A percentile compares a stretch with the other conserved stretches of the same genome.
Evolutionary conservation across 1,140 invertebrate species (phyloP).

Genomic region (Drosophila ananassae): DNA sequence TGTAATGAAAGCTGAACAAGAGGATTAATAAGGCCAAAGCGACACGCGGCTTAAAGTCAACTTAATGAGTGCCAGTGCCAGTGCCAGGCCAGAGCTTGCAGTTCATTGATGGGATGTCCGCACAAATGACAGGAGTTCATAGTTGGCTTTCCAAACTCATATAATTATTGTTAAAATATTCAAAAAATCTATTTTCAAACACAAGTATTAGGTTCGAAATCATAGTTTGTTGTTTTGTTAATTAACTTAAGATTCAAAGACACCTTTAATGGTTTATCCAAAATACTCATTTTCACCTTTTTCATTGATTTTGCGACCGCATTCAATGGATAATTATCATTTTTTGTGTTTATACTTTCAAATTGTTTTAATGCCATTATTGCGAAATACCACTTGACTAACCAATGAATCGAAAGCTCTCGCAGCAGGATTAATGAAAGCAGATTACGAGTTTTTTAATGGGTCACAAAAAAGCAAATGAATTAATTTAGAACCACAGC

Average conservation of each 20-base stretch:
- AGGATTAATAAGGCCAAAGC: constrained; percentile 67
- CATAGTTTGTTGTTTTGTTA: background rate
- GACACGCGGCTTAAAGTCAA: constrained; percentile 66
- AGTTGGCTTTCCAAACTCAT: background rate
- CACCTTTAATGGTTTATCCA: constrained; percentile 6
- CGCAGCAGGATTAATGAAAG: constrained; percentile 39
- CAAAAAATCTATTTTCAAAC: background rate
- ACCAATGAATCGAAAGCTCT: constrained; percentile 34
- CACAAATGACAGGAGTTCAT: background rate
- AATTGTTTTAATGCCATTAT: constrained; percentile 30
- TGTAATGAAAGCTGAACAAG: constrained; percentile 80
- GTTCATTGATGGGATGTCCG: constrained; percentile 34
- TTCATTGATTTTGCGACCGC: constrained; percentile 19
- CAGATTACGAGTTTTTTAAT: constrained; percentile 39
- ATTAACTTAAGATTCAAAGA: background rate
- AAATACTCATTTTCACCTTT: constrained; percentile 16
- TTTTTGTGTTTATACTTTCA: constrained; percentile 1
- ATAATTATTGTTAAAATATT: background rate
- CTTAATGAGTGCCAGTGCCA: constrained; percentile 63
- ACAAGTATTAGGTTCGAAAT: background rate
- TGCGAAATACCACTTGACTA: constrained; percentile 35
- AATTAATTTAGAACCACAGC: constrained; percentile 32
- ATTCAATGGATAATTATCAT: constrained; percentile 29
- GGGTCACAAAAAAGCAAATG: constrained; percentile 18
- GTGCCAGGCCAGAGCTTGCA: constrained; percentile 6